Evolutionary conservation across 2,888 invertebrate species (phyloP).

Genomic region (Orchesellides sinensis): DNA sequence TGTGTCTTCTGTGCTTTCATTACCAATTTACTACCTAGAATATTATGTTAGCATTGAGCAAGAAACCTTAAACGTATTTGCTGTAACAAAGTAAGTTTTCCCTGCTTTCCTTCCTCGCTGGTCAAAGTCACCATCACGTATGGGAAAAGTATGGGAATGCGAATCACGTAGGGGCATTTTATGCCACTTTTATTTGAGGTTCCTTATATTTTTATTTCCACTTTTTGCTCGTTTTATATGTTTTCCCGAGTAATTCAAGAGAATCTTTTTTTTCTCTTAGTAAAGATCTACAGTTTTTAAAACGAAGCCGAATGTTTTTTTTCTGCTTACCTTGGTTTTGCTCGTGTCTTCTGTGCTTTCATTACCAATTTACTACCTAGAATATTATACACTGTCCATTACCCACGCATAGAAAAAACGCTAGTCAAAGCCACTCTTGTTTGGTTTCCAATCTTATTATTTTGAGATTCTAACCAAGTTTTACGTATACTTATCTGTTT

Average conservation of each 20-base stretch:
- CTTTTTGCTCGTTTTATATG: constrained; percentile 48
- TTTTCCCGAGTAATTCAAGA: constrained; percentile 48
- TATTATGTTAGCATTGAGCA: constrained; percentile 8
- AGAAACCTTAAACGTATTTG: constrained; percentile 35
- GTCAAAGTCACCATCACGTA: constrained; percentile 27
- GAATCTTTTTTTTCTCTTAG: constrained; percentile 9
- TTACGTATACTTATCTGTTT: constrained; percentile 35
- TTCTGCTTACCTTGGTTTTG: constrained; percentile 21
- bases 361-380: constrained; percentile 58
- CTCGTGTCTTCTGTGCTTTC: constrained; percentile 30
- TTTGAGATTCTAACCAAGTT: constrained; percentile 41
- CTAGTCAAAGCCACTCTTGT: constrained; percentile 48
- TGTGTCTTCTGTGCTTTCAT: constrained; percentile 33
- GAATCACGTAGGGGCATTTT: constrained; percentile 60
- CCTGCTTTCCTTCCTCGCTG: constrained; percentile 1
- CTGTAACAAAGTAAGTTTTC: constrained; percentile 29
- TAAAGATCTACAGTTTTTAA: background rate
- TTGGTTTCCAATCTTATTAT: constrained; percentile 56
- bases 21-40: constrained; percentile 59
- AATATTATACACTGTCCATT: constrained; percentile 52
- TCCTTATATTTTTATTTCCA: constrained; percentile 53
- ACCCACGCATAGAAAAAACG: background rate
- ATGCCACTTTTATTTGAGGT: constrained; percentile 64
- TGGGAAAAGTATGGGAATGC: constrained; percentile 45
- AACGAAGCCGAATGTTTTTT: constrained; percentile 22